Evolutionary conservation across 1,140 invertebrate genomes (phyloP).

Genomic region (Ostrea denselamellosa): DNA sequence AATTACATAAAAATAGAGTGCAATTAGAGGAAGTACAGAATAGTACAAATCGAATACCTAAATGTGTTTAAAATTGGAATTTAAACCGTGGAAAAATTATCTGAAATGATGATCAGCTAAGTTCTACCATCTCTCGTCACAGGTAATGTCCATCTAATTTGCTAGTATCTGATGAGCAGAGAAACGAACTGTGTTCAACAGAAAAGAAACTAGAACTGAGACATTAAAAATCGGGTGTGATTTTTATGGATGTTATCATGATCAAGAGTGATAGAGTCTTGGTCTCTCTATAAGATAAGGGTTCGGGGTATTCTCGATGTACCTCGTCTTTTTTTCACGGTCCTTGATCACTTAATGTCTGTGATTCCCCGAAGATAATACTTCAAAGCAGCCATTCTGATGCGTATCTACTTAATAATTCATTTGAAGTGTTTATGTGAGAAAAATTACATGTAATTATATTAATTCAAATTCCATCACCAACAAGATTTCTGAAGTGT

Average conservation of each 20-base stretch:
- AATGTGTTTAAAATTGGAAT: conserved; percentile 9
- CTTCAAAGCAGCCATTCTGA: background rate
- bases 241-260: conserved; percentile 21
- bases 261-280: background rate
- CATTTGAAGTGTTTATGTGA: conserved; percentile 33
- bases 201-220: conserved; percentile 1
- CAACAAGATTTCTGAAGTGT: background rate
- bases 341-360: conserved; percentile 11
- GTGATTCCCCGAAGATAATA: conserved; percentile 22
- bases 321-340: conserved; percentile 6
- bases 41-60: conserved; percentile 6
- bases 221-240: conserved; percentile 31
- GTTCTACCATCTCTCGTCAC: background rate
- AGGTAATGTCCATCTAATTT: conserved; percentile 12
- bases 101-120: conserved; percentile 9
- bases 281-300: background rate
- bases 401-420: conserved; percentile 36
- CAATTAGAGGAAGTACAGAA: background rate
- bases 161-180: background rate
- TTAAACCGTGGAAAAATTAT: conserved; percentile 22
- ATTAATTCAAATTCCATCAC: conserved; percentile 4
- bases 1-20: background rate
- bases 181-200: background rate
- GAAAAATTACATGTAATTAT: conserved; percentile 34
- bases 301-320: background rate